Evolutionary conservation across 1,140 invertebrate species (phyloP).

Genomic region (Pseudachorutes palmiensis): DNA sequence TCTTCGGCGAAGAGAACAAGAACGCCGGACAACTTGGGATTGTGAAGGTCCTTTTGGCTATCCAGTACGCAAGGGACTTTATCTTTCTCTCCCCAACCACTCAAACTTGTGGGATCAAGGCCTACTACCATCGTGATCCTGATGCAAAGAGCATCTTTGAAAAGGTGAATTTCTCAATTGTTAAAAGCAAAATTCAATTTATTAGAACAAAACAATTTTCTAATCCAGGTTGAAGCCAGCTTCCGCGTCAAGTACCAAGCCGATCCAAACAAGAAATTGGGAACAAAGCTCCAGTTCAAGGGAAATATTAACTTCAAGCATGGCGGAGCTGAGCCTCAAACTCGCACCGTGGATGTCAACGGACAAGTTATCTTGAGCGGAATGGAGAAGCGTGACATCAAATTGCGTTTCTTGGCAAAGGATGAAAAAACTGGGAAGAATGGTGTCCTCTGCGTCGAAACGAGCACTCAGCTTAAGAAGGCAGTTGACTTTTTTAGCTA

Average conservation of each 20-base stretch:
- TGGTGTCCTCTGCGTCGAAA: slow-evolving; percentile 33
- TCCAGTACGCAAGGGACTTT: slow-evolving; percentile 24
- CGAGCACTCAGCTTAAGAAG: slow-evolving; percentile 17
- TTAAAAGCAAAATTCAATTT: too few relatives aligned
- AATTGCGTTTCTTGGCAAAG: slow-evolving; percentile 19
- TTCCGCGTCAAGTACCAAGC: slow-evolving; percentile 29
- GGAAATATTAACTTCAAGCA: slow-evolving; percentile 29
- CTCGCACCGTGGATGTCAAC: slow-evolving; percentile 23
- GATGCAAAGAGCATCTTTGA: slow-evolving; percentile 27
- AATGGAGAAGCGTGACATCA: slow-evolving; percentile 27
- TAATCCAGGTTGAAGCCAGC: slow-evolving; percentile 35
- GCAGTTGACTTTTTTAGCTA: slow-evolving; percentile 29
- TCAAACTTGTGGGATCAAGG: slow-evolving; percentile 37
- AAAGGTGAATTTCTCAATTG: too few relatives aligned
- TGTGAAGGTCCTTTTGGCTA: slow-evolving; percentile 18
- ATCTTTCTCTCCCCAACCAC: slow-evolving; percentile 36
- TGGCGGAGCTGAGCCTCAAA: slow-evolving; percentile 30
- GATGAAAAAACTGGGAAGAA: slow-evolving; percentile 26
- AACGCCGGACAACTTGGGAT: slow-evolving; percentile 22
- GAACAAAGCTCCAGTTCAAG: slow-evolving; percentile 28
- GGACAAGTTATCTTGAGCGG: slow-evolving; percentile 21
- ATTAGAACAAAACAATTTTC: too few relatives aligned
- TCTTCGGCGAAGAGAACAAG: slow-evolving; percentile 37
- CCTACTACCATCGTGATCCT: slow-evolving; percentile 30
- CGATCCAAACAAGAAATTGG: slow-evolving; percentile 32